A percentile compares a stretch with the other conserved stretches of the same genome.
Conservation (phyloP, 2,113 vertebrate species). For the Diglossa brunneiventris region DNA sequence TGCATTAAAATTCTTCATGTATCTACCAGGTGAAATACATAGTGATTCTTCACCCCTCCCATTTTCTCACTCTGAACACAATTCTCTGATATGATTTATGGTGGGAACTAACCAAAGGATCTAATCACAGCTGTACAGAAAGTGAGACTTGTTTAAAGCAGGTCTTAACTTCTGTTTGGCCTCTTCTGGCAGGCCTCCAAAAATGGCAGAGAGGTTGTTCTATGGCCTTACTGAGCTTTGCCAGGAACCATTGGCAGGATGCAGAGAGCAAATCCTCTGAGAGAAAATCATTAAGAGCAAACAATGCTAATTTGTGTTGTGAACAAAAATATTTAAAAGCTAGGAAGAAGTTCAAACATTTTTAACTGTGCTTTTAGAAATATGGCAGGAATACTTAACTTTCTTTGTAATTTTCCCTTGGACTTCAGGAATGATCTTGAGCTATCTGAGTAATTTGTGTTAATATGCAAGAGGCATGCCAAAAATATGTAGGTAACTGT, state of each 20-base stretch:
- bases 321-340: slow-evolving; percentile 17
- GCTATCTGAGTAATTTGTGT: background rate
- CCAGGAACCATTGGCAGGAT: background rate
- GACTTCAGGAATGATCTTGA: background rate
- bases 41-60: background rate
- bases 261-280: background rate
- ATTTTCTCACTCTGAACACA: background rate
- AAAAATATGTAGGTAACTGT: background rate
- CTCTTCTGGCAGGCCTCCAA: background rate
- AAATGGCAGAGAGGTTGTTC: background rate
- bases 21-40: background rate
- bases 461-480: background rate
- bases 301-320: slow-evolving; percentile 22
- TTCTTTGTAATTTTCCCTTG: background rate
- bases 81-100: background rate
- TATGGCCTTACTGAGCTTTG: background rate
- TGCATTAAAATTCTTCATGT: background rate
- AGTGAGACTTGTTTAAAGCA: background rate
- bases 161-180: slow-evolving; percentile 24
- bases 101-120: background rate
- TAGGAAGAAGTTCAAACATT: slow-evolving; percentile 23
- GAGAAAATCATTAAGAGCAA: slow-evolving; percentile 13
- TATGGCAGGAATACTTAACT: background rate
- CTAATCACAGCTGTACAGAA: background rate
- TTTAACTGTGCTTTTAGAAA: slow-evolving; percentile 14